A percentile compares a stretch with the other conserved stretches of the same genome.
Evolutionary conservation across 2,113 vertebrate genomes (phyloP).

Genomic region (Elanus axillaris): DNA sequence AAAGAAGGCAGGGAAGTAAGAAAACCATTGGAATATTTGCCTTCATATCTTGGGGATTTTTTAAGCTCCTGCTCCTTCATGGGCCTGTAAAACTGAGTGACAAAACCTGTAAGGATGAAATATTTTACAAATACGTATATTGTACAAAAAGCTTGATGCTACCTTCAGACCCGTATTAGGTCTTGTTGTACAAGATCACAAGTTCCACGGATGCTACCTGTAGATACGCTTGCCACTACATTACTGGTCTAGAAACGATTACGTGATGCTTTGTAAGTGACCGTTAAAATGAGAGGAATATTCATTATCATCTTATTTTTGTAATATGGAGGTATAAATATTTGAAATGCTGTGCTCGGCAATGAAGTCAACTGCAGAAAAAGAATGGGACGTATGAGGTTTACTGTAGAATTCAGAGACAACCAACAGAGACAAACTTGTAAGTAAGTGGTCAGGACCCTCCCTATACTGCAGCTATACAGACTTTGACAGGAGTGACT

Average conservation of each 20-base stretch:
- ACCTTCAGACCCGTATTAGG: background rate
- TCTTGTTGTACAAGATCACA: background rate
- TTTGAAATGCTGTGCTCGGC: background rate
- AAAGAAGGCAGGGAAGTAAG: background rate
- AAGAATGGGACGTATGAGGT: background rate
- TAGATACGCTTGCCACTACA: background rate
- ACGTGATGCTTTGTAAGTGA: background rate
- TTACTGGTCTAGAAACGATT: background rate
- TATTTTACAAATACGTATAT: background rate
- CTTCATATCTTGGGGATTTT: background rate
- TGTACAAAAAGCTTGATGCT: background rate
- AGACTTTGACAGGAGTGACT: background rate
- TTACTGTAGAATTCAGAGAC: background rate
- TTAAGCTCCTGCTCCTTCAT: background rate
- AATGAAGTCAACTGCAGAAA: background rate
- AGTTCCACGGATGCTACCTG: background rate
- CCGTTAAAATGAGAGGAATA: background rate
- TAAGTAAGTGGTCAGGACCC: background rate
- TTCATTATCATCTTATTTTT: background rate
- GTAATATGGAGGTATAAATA: background rate
- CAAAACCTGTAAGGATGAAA: background rate
- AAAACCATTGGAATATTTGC: background rate
- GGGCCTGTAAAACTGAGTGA: background rate
- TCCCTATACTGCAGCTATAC: background rate
- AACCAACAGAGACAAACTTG: background rate